Base-by-base conservation (phyloP, 2,797 vertebrate species). In the Diglossa cyanea region DNA sequence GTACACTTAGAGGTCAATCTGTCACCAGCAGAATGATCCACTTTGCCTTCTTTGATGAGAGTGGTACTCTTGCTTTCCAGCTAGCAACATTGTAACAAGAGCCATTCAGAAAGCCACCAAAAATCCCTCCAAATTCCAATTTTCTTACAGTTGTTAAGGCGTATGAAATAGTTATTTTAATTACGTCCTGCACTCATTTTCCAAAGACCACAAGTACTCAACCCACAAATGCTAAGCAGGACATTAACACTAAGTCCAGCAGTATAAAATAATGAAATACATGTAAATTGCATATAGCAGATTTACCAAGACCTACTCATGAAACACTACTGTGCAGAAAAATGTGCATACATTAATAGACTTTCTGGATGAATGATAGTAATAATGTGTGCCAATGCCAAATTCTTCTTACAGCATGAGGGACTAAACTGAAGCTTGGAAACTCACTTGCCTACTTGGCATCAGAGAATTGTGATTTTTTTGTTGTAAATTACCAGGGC, bases 371-470 rank as follows among this genome's bases (percentile, higher is more conserved):
- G 92, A 90, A 57, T 93, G 96, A 95, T 26, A 96, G 88, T 74
- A 91, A 92, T 91, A 92, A 83, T 18, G 75, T 80, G 80, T 79
- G 74, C 61, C 94, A 91, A 74, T 90, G 95, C 96, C 95, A 96
- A 95, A 94, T 65, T 93, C 78, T 89, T 85, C 89, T 87, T 83
- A 94, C 63, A 96, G 92, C 92, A 83, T 87, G 92, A 94, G 77
- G 88, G 81, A 94, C 91, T 93, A 94, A 95, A 94, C 72, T 82
- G 86, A 86, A 94, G 57, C 78, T 83, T 93, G 92, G 89, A 95
- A 97, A 96, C 75, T 92, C 91, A 87, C 84, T 97, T 94, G 92
- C 88, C 84, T 94, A 83, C 86, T 95, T 97, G 94, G 96, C 95
- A 96, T 67, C 71, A 80, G 75, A 88, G 88, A 95, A 88, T 83